Evolutionary conservation across 2,797 vertebrate species (phyloP).

Genomic region (Nasua narica): DNA sequence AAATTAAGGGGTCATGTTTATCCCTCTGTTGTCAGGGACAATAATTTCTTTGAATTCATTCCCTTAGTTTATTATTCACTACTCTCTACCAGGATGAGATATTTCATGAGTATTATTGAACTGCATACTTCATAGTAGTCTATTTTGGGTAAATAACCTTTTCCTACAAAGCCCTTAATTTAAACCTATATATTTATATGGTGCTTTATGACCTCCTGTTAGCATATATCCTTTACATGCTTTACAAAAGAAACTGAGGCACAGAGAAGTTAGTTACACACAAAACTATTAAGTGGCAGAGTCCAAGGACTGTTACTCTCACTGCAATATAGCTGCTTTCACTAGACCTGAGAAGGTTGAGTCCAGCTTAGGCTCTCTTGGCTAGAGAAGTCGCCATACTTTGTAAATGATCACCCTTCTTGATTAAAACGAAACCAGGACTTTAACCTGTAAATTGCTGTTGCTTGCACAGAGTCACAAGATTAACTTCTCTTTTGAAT

Average conservation of each 20-base stretch:
- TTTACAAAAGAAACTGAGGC: conserved; percentile 14
- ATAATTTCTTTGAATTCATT: conserved; percentile 3
- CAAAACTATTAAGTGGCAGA: background rate
- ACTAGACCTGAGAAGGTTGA: background rate
- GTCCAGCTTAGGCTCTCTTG: background rate
- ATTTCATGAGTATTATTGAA: conserved; percentile 41
- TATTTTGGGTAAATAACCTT: conserved; percentile 13
- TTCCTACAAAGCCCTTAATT: background rate
- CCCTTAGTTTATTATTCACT: conserved; percentile 15
- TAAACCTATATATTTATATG: background rate
- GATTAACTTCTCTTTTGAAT: background rate
- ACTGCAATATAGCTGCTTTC: background rate
- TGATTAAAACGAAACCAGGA: background rate
- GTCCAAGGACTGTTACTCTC: background rate
- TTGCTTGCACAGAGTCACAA: background rate
- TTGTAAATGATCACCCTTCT: background rate
- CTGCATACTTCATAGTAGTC: background rate
- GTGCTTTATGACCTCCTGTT: background rate
- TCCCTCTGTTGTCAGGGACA: background rate
- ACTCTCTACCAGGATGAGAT: background rate
- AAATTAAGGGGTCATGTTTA: background rate
- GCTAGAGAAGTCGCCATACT: background rate
- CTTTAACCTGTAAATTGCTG: background rate
- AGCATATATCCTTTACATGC: background rate
- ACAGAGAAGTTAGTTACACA: background rate